Evolutionary conservation across 2,113 vertebrate genomes (phyloP).

Genomic region (Eurypyga helias): DNA sequence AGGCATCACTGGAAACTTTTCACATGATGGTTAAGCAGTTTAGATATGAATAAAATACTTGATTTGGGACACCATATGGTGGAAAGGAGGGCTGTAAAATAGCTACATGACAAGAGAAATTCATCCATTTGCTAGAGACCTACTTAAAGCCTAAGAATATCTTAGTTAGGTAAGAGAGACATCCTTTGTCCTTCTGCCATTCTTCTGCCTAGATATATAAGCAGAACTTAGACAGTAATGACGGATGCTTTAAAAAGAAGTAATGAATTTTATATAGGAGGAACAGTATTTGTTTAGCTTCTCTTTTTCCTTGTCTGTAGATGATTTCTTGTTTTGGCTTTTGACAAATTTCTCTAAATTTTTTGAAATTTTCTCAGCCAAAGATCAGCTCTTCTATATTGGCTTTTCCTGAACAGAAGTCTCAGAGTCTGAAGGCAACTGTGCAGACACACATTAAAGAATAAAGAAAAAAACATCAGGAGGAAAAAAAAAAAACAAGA

Average conservation of each 20-base stretch:
- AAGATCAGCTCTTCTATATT: neutral
- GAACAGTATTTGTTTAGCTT: neutral
- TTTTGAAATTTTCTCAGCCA: neutral
- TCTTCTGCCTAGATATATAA: neutral
- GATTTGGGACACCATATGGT: neutral
- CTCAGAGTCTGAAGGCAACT: neutral
- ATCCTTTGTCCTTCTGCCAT: neutral
- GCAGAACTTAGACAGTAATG: neutral
- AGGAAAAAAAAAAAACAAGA: neutral
- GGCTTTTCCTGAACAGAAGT: neutral
- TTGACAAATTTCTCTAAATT: neutral
- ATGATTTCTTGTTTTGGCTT: neutral
- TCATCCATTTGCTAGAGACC: neutral
- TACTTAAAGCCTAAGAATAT: neutral
- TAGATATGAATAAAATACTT: neutral
- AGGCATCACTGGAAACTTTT: neutral
- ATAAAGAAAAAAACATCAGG: neutral
- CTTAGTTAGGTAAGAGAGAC: neutral
- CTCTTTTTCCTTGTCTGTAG: neutral
- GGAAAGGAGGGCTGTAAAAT: neutral
- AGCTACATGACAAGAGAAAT: neutral
- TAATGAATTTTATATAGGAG: neutral
- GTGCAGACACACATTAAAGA: neutral
- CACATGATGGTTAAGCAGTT: neutral
- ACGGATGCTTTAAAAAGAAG: neutral